Conservation (phyloP, 1,140 invertebrate species). For the Ruditapes philippinarum region DNA sequence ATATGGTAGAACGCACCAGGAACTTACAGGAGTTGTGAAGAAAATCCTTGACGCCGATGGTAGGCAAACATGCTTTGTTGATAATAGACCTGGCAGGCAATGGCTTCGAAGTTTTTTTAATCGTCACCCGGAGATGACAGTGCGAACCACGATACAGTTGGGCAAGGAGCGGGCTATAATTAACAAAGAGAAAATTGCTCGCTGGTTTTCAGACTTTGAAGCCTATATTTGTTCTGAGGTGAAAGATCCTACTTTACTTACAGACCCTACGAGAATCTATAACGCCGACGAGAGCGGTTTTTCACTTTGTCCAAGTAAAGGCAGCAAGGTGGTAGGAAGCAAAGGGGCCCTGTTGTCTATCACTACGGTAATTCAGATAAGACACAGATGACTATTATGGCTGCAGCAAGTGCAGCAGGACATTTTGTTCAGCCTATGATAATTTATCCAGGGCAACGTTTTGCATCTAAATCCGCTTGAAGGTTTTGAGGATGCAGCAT, state of each 20-base stretch:
- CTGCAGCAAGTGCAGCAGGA: not conserved
- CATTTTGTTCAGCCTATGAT: not conserved
- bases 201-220: constrained; percentile 19
- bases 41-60: not conserved
- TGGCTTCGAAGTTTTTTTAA: constrained; percentile 18
- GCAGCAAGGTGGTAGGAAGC: not conserved
- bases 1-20: too few species aligned
- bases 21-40: too few species aligned
- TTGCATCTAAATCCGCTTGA: not conserved
- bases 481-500: not conserved
- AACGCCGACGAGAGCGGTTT: constrained; percentile 28
- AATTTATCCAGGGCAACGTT: not conserved
- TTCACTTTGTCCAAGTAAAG: not conserved
- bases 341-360: too few species aligned
- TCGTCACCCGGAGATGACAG: not conserved
- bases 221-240: not conserved
- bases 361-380: constrained; percentile 13
- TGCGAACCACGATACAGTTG: not conserved
- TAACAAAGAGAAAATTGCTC: not conserved
- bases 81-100: not conserved
- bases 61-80: not conserved
- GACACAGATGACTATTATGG: constrained; percentile 14
- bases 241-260: not conserved
- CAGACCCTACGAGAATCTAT: constrained; percentile 16
- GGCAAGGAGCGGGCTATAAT: not conserved